Evolutionary conservation across 2,797 vertebrate species (phyloP).

Genomic region (Naso thynnoides): DNA sequence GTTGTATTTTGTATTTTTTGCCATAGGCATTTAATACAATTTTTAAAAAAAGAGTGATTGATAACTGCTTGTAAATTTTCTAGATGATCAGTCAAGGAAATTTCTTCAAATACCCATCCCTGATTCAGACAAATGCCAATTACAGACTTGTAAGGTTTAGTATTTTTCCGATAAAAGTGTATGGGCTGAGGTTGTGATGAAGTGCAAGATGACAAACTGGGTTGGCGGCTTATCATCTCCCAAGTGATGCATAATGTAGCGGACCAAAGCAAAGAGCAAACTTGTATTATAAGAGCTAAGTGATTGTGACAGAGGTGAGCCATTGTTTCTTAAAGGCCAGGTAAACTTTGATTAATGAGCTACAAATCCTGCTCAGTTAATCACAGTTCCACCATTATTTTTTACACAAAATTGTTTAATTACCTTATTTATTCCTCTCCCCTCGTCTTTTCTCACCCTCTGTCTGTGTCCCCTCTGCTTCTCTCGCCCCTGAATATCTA

Average conservation of each 20-base stretch:
- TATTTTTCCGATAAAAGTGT: conserved; percentile 11
- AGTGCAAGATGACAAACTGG: neutral
- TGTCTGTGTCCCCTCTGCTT: neutral
- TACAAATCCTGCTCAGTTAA: neutral
- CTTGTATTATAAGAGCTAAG: neutral
- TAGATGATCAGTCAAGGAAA: no score
- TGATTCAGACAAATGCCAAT: neutral
- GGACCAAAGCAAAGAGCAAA: neutral
- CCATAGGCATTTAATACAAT: no score
- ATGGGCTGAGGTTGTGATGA: neutral
- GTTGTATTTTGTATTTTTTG: no score
- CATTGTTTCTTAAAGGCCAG: neutral
- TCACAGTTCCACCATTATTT: neutral
- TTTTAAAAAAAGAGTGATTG: no score
- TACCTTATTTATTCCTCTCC: neutral
- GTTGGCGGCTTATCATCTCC: neutral
- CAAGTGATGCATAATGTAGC: neutral
- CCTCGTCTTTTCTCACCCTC: neutral
- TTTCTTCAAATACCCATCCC: no score
- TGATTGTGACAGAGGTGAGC: conserved; percentile 11
- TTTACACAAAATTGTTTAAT: neutral
- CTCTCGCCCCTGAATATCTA: neutral
- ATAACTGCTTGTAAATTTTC: no score
- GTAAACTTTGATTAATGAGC: neutral
- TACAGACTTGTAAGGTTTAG: neutral